Base-by-base conservation (phyloP, 2,113 vertebrate species). In the Takifugu bimaculatus region DNA sequence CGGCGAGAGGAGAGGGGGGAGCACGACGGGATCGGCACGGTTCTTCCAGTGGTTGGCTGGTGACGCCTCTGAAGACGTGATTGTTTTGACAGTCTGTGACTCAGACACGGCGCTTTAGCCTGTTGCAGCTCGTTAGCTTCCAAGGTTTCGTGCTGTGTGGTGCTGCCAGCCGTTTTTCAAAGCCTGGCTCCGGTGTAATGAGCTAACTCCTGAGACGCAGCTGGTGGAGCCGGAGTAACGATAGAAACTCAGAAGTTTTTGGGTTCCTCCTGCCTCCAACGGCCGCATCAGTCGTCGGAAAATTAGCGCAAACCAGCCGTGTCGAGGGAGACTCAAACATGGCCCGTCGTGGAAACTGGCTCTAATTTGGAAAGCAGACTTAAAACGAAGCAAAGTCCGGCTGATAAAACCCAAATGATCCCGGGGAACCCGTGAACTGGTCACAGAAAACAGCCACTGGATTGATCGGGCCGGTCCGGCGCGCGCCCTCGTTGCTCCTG, bases 401-500 rank as follows among this genome's bases (percentile, higher is more conserved):
- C 35, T 11, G 7, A 3, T 39, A 1, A 11, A 39, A 7, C 35
- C 35, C 35, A 39, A 39, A 39, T 11, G 1, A 35, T 5, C 2
- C 32, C 32, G 4, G 15, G 45, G 2, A 4, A 13, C n/a, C 2
- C 1, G 14, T n/a, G 15, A 15, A 75, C 70, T 50, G 0, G 7
- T 5, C 54, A 50, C 65, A 62, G 53, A 55, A 15, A 35, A 60
- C 50, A 73, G 50, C 83, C 79, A 50, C 68, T 57, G 28, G 60
- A 74, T 63, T 70, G 70, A 78, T 50, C 32, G 74, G 84, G 82
- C 42, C 26, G 2, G 54, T 73, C 76, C 70, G 63, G 69, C n/a
- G 60, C 68, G 83, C 69, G 68, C 63, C 43, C 77, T 57, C 6
- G 68, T 75, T 61, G 15, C 65, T 62, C 72, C 79, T 64, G 28